phyloP scores from a whole-genome alignment of 1,140 invertebrate species.

The Drosophila parvula region DNA sequence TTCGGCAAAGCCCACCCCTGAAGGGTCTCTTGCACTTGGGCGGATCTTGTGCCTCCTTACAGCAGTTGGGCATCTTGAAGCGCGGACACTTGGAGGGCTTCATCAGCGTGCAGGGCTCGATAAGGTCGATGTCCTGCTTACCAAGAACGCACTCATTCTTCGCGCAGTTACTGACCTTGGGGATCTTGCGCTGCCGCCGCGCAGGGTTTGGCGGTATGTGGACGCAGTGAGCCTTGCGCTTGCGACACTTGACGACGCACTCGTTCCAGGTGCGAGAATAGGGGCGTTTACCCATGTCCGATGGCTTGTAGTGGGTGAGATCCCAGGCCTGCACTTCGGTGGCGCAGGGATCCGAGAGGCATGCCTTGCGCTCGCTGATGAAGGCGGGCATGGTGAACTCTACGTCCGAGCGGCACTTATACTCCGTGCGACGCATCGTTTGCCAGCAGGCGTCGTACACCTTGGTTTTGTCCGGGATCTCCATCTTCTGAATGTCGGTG shows the following conservation, averaged over 20 bases:
- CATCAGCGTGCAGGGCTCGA: not conserved
- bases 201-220: not conserved
- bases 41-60: not conserved
- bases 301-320: slow-evolving; percentile 4
- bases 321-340: not conserved
- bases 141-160: not conserved
- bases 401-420: slow-evolving; percentile 14
- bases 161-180: not conserved
- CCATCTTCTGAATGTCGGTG: not conserved
- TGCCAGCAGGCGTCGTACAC: slow-evolving; percentile 18
- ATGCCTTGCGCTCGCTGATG: not conserved
- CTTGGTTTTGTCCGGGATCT: not conserved
- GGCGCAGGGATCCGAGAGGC: not conserved
- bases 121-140: not conserved
- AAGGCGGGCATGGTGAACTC: slow-evolving; percentile 10
- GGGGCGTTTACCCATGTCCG: not conserved
- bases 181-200: not conserved
- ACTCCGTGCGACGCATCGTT: slow-evolving; percentile 8
- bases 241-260: slow-evolving; percentile 7
- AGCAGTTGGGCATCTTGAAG: slow-evolving; percentile 8
- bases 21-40: not conserved
- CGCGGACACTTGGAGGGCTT: slow-evolving; percentile 5
- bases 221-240: slow-evolving; percentile 13
- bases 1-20: not conserved
- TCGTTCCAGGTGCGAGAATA: slow-evolving; percentile 15